Evolutionary conservation across 2,113 vertebrate species (phyloP).

Genomic region (Calypte anna): DNA sequence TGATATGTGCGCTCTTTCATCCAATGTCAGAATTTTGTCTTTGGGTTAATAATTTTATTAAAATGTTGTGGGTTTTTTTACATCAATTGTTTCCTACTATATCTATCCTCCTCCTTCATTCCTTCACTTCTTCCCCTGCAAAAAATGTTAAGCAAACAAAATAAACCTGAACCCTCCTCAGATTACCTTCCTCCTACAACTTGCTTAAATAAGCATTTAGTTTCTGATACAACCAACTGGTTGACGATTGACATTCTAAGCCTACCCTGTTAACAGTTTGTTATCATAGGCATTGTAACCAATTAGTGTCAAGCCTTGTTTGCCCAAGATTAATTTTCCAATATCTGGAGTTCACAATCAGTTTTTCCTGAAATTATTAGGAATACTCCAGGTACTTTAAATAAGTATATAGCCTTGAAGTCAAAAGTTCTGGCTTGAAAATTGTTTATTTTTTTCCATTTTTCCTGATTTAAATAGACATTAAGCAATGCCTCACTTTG

Average conservation of each 20-base stretch:
- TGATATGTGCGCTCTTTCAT: neutral
- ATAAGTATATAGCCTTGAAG: neutral
- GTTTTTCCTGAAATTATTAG: slow-evolving; percentile 4
- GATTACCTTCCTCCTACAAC: neutral
- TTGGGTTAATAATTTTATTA: neutral
- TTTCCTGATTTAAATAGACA: neutral
- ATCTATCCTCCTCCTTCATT: rapidly evolving
- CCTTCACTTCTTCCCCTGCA: rapidly evolving
- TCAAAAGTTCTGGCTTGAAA: neutral
- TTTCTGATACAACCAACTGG: neutral
- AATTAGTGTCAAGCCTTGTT: slow-evolving; percentile 35
- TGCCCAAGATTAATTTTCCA: slow-evolving; percentile 23
- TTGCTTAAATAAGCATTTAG: slow-evolving; percentile 25
- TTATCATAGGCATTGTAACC: slow-evolving; percentile 39
- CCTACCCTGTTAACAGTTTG: slow-evolving; percentile 22
- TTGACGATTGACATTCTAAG: slow-evolving; percentile 5
- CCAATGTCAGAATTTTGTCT: neutral
- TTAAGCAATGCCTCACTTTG: neutral
- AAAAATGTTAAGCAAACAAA: neutral
- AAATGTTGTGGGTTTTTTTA: neutral
- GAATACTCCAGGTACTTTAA: neutral
- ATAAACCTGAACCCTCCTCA: neutral
- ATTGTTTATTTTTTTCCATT: neutral
- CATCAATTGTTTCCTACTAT: neutral
- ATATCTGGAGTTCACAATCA: neutral